Percentiles rank a stretch among this genome's conserved stretches.
These are phyloP conservation scores for Poecilia velifera DNA, from an alignment of 2,797 vertebrate species.

Conservation along the genomic window DNA sequence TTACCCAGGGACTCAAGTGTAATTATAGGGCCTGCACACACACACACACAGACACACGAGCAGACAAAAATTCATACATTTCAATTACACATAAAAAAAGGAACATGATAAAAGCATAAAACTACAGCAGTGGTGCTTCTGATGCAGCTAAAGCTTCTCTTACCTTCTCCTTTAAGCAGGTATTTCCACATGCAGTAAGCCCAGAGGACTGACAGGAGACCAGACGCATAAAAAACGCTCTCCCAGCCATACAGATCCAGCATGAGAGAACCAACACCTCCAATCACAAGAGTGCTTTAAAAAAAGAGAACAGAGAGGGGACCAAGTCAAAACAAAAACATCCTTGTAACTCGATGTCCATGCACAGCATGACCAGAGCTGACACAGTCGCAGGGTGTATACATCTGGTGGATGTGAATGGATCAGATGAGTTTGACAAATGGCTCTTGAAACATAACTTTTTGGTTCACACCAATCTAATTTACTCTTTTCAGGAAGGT, in stretches of 20 bases:
- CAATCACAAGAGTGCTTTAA: constrained; percentile 91
- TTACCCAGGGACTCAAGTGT: constrained; percentile 84
- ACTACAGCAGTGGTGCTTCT: not conserved
- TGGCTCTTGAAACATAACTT: not conserved
- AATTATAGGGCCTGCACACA: constrained; percentile 84
- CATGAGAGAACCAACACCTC: constrained; percentile 90
- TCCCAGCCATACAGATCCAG: constrained; percentile 93
- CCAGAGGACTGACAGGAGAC: constrained; percentile 91
- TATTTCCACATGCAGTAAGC: constrained; percentile 93
- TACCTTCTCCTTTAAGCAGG: constrained; percentile 89
- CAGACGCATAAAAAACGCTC: constrained; percentile 93
- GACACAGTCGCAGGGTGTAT: not conserved
- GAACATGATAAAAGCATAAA: constrained; percentile 13
- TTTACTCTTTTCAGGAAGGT: not conserved
- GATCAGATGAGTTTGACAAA: not conserved
- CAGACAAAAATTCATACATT: constrained; percentile 23
- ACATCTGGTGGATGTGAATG: not conserved
- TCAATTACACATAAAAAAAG: constrained; percentile 28
- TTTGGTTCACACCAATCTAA: not conserved
- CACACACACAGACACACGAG: constrained; percentile 37
- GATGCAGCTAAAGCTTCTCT: constrained; percentile 20
- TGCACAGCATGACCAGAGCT: not conserved
- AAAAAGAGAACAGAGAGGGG: constrained; percentile 15
- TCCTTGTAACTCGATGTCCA: not conserved
- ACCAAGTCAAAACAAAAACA: constrained; percentile 27